Base-by-base conservation (phyloP, 2,797 vertebrate species). In the Phaenicophaeus curvirostris region DNA sequence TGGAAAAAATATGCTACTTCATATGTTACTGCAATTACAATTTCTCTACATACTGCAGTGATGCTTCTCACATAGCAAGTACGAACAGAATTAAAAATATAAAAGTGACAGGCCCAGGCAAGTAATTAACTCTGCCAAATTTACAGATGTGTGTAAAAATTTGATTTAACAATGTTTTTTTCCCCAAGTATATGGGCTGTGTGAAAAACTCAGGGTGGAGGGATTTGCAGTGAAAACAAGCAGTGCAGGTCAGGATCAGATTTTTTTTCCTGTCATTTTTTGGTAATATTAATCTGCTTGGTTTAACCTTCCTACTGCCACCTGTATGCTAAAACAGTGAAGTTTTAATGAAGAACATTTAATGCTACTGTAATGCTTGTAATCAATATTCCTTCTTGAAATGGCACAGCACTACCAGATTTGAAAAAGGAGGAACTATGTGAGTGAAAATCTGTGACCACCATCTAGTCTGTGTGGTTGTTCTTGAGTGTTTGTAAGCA, bases 71-170 rank as follows among this genome's bases (percentile, higher is more conserved):
- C 50, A 74, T 2, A 68, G 50, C 71, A 94, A 82, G 23, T 27
- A 83, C 37, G 48, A 89, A 72, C 46, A 84, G 81, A 89, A 82
- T 85, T 89, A 90, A 88, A 94, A 94, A 81, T 57, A 73, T n/a
- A 41, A 61, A 91, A 84, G 57, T 67, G 58, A 59, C 48, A 90
- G 79, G 80, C 85, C 87, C 71, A 65, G 80, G 63, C 67, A 90
- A 90, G 84, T 58, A 87, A 76, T 20, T 74, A 41, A 89, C 53
- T 80, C 58, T 69, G 74, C 58, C 57, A 83, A 90, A 91, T 89
- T 89, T 77, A 93, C 23, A 84, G 37, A 77, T 42, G 35, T n/a
- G 1, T 69, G 41, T 78, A 88, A 92, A 92, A 91, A 55, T 42
- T 79, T 71, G 44, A 76, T 86, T 91, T 94, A 87, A 87, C 55